phyloP scores from a whole-genome alignment of 1,140 invertebrate genomes.

The Maconellicoccus hirsutus region DNA sequence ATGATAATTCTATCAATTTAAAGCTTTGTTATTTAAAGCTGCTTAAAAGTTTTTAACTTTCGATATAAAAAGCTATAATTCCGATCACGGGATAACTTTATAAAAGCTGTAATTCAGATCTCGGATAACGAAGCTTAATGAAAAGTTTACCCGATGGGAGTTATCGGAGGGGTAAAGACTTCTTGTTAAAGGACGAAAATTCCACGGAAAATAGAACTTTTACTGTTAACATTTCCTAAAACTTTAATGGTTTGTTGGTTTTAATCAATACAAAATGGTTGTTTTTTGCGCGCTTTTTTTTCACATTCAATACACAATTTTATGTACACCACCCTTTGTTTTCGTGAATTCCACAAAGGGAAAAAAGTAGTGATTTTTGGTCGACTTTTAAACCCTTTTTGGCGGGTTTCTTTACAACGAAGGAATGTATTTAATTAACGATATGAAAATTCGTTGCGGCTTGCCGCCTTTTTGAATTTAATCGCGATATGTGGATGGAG shows the following conservation, averaged over 20 bases:
- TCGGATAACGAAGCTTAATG: slow-evolving; percentile 7
- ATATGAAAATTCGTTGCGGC: neutral
- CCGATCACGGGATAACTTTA: neutral
- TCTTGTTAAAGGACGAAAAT: slow-evolving; percentile 1
- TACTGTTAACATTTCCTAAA: slow-evolving; percentile 9
- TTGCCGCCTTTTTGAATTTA: neutral
- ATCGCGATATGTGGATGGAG: neutral
- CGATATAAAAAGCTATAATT: slow-evolving; percentile 9
- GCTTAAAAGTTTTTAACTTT: slow-evolving; percentile 8
- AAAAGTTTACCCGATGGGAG: slow-evolving; percentile 1
- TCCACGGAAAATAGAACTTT: neutral
- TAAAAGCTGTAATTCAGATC: slow-evolving; percentile 9
- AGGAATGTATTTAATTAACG: neutral
- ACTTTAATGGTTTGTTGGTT: slow-evolving; percentile 9
- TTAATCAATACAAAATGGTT: slow-evolving; percentile 5
- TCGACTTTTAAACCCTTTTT: no score
- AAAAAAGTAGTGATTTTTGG: no score
- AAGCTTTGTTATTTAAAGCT: slow-evolving; percentile 9
- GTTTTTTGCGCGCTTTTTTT: neutral
- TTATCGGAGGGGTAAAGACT: neutral
- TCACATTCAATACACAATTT: neutral
- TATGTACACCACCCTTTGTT: neutral
- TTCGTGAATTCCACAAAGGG: neutral
- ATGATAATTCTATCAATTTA: slow-evolving; percentile 5
- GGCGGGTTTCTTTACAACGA: no score